Base-by-base conservation (phyloP, 2,888 invertebrate species). In the Cactoblastis cactorum region DNA sequence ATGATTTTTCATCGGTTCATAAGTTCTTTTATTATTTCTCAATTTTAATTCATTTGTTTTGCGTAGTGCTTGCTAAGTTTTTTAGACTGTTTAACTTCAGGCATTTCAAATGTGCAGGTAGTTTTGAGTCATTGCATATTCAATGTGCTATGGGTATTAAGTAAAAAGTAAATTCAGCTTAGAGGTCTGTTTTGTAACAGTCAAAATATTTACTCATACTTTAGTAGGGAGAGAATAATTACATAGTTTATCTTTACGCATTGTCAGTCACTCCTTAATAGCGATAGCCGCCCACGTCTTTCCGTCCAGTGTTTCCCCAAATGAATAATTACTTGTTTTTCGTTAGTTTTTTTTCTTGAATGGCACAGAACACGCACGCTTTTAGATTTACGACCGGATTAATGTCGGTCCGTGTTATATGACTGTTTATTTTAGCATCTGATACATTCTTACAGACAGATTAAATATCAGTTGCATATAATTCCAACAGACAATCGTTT, bases 311-410 rank as follows among this genome's bases (percentile, higher is more conserved):
- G 43, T 43, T 43, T 46, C 39, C 17, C 19, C 19, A 19, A 53
- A 41, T 50, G 19, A 46, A 28, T 52, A 39, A 52, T 52, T 43
- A 49, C 45, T 35, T 43, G 43, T 43, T 28, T 43, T 43, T 43
- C 28, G 17, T 46, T 34, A 24, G 5, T 5, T 24, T 48, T 48
- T 48, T 48, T 48, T 37, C 24, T 24, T 48, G 22, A 48, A 48
- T 48, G 47, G 37, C 37, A 9, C 24, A 43, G 41, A 43, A 24
- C 41, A 43, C 47, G 37, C 37, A 37, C 37, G 47, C 47, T 37
- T 22, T 35, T 35, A 37, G 47, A 48, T 48, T 48, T 24, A 48
- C 47, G 22, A 37, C 24, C 37, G 37, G 28, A 37, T 48, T 37
- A 35, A 48, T 48, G 47, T 24, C 22, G 28, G 37, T 24, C 14